phyloP scores from a whole-genome alignment of 2,113 vertebrate genomes.

The Thomomys bottae region DNA sequence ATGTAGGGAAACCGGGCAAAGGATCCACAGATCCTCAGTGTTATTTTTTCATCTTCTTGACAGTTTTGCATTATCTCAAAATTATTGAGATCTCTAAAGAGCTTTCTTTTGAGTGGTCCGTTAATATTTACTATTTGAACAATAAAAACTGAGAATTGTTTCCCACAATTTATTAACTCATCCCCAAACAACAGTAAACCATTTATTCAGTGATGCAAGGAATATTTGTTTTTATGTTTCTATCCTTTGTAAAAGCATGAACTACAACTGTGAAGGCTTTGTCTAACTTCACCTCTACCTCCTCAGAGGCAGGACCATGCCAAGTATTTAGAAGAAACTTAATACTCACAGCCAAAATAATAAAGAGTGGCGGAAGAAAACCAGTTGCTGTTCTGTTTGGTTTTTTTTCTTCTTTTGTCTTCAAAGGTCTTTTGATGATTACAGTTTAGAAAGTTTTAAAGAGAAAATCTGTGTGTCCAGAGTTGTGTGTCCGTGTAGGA shows the following conservation, averaged over 20 bases:
- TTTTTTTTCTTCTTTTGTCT: neutral
- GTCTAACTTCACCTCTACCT: neutral
- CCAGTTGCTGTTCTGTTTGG: conserved; percentile 4
- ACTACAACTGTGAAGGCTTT: neutral
- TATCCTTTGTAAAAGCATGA: neutral
- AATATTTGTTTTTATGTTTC: neutral
- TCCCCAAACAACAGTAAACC: neutral
- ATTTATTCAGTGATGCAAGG: neutral
- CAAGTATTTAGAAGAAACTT: neutral
- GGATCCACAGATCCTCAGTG: neutral
- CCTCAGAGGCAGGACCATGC: neutral
- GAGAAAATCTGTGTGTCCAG: neutral
- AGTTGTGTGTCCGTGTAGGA: neutral
- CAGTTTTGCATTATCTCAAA: neutral
- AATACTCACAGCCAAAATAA: neutral
- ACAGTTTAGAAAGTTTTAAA: conserved; percentile 31
- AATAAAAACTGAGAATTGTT: neutral
- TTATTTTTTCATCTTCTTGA: neutral
- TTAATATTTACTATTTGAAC: neutral
- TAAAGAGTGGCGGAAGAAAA: neutral
- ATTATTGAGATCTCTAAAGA: neutral
- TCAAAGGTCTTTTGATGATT: conserved; percentile 16
- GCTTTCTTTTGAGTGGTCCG: neutral
- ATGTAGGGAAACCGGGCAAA: neutral
- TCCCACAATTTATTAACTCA: neutral